These are phyloP conservation scores for Cryptomyrus ogoouensis DNA, from an alignment of 2,113 vertebrate genomes.

Conservation along the genomic window DNA sequence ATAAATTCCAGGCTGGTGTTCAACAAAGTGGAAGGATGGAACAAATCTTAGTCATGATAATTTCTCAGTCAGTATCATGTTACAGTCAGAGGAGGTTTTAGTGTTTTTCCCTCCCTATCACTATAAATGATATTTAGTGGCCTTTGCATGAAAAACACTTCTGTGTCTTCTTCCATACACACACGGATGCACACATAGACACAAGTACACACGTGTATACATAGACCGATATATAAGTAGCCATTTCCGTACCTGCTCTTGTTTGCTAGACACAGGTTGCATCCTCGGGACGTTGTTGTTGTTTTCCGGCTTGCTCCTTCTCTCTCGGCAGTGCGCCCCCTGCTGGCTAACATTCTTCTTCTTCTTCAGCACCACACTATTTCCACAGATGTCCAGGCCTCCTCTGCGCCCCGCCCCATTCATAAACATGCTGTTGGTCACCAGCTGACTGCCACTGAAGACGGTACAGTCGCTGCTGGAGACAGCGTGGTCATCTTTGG, in stretches of 20 bases:
- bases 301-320: constrained; percentile 35
- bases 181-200: not conserved
- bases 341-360: constrained; percentile 63
- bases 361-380: constrained; percentile 56
- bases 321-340: constrained; percentile 67
- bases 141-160: not conserved
- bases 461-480: not conserved
- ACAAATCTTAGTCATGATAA: not conserved
- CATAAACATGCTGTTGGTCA: constrained; percentile 60
- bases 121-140: not conserved
- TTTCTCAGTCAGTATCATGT: not conserved
- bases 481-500: constrained; percentile 39
- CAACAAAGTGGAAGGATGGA: not conserved
- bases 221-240: not conserved
- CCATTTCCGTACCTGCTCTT: constrained; percentile 66
- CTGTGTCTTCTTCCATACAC: not conserved
- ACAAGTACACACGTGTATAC: not conserved
- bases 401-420: constrained; percentile 33
- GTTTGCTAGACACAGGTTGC: constrained; percentile 71
- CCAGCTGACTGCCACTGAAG: constrained; percentile 40
- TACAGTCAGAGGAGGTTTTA: not conserved
- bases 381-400: constrained; percentile 70
- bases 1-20: not conserved
- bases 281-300: constrained; percentile 70
- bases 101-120: not conserved